Percentiles rank a stretch among this genome's conserved stretches.
Conservation (phyloP, 2,113 vertebrate species). For the Bucco capensis region DNA sequence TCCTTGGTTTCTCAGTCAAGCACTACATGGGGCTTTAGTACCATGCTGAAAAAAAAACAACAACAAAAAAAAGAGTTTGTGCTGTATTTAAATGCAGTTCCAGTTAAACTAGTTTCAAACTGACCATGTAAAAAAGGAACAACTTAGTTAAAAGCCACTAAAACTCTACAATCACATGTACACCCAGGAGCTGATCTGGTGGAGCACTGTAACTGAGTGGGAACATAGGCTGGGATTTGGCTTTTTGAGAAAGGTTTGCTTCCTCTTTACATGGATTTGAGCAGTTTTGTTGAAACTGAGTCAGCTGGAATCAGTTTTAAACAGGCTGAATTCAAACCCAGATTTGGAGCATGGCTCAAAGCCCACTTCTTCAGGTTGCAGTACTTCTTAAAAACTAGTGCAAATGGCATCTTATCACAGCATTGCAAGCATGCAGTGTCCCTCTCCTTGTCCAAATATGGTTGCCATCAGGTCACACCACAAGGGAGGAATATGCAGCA, state of each 20-base stretch:
- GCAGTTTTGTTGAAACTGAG: conserved; percentile 3
- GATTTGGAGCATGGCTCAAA: conserved; percentile 40
- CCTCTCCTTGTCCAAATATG: conserved; percentile 59
- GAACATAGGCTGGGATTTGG: background rate
- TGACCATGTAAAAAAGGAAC: conserved; percentile 21
- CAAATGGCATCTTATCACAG: conserved; percentile 78
- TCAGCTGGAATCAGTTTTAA: conserved; percentile 42
- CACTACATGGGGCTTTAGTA: conserved; percentile 45
- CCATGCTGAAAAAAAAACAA: conserved; percentile 15
- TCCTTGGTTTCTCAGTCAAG: conserved; percentile 73
- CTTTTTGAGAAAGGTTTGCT: background rate
- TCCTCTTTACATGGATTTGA: background rate
- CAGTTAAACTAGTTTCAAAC: conserved; percentile 39
- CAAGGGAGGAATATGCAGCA: conserved; percentile 63
- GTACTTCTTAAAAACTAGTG: conserved; percentile 76
- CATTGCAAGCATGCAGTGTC: conserved; percentile 70
- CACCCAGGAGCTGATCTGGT: background rate
- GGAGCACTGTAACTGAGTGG: background rate
- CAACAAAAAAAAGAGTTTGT: background rate
- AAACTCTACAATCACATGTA: background rate
- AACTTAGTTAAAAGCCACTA: conserved; percentile 15
- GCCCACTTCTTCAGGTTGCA: conserved; percentile 72
- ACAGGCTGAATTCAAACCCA: conserved; percentile 22
- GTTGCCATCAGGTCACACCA: conserved; percentile 52
- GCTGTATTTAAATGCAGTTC: conserved; percentile 41